These are phyloP conservation scores for Cuculus canorus DNA, from an alignment of 2,797 vertebrate genomes.

Conservation along the genomic window DNA sequence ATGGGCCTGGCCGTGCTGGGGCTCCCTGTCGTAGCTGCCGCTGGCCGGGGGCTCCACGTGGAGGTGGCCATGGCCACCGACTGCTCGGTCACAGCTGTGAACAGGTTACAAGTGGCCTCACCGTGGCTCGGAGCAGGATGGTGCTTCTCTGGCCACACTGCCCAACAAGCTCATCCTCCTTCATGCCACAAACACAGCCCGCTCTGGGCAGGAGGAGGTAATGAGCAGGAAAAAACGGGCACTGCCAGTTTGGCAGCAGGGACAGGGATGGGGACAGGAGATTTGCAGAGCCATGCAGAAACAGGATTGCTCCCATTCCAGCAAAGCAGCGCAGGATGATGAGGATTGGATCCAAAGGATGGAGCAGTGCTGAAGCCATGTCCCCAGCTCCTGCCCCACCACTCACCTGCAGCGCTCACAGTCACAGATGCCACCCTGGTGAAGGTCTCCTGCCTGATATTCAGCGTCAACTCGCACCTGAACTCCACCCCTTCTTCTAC, in stretches of 20 bases:
- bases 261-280: not conserved
- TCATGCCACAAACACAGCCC: rapidly evolving
- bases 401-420: not conserved
- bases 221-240: rapidly evolving
- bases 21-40: rapidly evolving
- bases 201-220: not conserved
- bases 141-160: rapidly evolving
- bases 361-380: rapidly evolving
- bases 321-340: not conserved
- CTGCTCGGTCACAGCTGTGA: not conserved
- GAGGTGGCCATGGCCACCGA: rapidly evolving
- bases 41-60: rapidly evolving
- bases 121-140: rapidly evolving
- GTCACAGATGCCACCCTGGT: not conserved
- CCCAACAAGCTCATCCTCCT: not conserved
- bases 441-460: rapidly evolving
- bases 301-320: not conserved
- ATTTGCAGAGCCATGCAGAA: not conserved
- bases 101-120: rapidly evolving
- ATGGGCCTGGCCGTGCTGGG: rapidly evolving
- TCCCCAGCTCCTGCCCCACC: not conserved
- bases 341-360: rapidly evolving
- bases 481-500: not conserved
- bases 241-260: rapidly evolving
- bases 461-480: constrained; percentile 60